Conservation (phyloP, 2,797 vertebrate species). For the Neosalanx taihuensis region DNA sequence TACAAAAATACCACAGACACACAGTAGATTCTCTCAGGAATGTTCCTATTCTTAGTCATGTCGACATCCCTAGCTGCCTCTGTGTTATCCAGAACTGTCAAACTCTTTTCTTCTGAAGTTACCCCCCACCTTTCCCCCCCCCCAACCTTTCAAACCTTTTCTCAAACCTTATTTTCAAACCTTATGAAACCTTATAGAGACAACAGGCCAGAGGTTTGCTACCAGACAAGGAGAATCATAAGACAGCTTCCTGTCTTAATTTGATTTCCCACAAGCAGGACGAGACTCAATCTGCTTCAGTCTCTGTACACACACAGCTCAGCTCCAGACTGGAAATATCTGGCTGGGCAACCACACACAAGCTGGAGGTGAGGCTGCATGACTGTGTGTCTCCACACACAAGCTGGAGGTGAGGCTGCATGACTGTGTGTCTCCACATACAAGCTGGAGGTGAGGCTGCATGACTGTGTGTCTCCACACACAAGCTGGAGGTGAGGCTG, state of each 20-base stretch:
- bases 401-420: neutral
- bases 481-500: too few species aligned
- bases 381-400: neutral
- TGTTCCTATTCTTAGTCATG: too few species aligned
- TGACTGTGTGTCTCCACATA: neutral
- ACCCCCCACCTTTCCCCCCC: conserved; percentile 34
- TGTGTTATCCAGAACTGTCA: too few species aligned
- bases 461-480: too few species aligned
- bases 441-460: neutral
- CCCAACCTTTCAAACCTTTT: too few species aligned
- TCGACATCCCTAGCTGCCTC: too few species aligned
- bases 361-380: conserved; percentile 9
- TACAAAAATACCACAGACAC: conserved; percentile 16
- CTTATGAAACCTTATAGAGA: conserved; percentile 9
- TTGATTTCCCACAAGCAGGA: conserved; percentile 55
- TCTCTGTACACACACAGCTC: neutral
- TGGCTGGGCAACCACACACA: conserved; percentile 34
- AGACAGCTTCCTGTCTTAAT: conserved; percentile 58
- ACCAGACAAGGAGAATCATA: conserved; percentile 50
- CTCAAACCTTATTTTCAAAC: too few species aligned
- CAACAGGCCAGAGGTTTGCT: conserved; percentile 24
- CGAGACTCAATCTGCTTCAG: conserved; percentile 51
- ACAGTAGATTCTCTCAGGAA: too few species aligned
- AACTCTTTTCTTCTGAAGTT: neutral
- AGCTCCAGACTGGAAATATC: conserved; percentile 30